Percentiles rank a stretch among this genome's conserved stretches.
Conservation (phyloP, 2,888 invertebrate genomes). For the Drosophila fulvimacula region DNA sequence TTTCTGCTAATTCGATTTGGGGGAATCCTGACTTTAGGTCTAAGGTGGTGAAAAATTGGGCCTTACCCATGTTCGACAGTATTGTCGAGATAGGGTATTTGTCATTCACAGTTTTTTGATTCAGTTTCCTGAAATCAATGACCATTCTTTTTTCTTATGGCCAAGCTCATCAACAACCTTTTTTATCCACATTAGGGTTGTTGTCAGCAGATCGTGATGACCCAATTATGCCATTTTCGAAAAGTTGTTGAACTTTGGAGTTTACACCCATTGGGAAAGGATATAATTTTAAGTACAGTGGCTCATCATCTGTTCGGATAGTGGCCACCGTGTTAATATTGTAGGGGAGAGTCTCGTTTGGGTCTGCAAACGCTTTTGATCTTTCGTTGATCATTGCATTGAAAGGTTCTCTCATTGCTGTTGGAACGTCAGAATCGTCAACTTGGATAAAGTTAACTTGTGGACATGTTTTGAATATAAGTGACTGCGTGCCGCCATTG, state of each 20-base stretch:
- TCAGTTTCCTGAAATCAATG: no score
- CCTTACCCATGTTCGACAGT: no score
- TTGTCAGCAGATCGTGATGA: slow-evolving; percentile 2
- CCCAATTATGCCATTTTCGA: not conserved
- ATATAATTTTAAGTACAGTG: not conserved
- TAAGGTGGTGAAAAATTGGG: no score
- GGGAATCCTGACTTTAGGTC: no score
- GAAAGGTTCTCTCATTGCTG: no score
- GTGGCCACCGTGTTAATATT: not conserved
- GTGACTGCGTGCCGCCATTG: not conserved
- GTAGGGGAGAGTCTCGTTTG: not conserved
- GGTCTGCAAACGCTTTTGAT: not conserved
- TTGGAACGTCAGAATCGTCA: not conserved
- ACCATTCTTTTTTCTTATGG: no score
- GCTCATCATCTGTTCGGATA: not conserved
- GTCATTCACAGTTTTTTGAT: no score
- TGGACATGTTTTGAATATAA: not conserved
- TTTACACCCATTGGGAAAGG: not conserved
- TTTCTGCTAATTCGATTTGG: not conserved
- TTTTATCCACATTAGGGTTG: not conserved
- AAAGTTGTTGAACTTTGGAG: not conserved
- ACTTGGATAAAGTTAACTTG: not conserved
- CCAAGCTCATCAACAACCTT: not conserved
- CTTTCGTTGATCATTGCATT: no score
- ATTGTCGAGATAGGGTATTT: no score